Evolutionary conservation across 1,140 invertebrate genomes (phyloP).

Genomic region (Lucilia cuprina): DNA sequence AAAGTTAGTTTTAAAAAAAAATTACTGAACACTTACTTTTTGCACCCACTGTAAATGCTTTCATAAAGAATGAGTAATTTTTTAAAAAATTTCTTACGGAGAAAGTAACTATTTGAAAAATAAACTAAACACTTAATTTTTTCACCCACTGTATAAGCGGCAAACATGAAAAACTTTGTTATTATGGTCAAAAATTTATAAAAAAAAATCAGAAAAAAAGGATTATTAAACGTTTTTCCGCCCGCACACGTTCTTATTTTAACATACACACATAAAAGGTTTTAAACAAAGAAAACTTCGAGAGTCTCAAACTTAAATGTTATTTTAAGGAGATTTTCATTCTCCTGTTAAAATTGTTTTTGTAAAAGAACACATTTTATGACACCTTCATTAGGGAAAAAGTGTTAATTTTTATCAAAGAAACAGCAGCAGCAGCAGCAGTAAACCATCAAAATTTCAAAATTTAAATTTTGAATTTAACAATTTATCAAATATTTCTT

Average conservation of each 20-base stretch:
- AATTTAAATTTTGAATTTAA: neutral
- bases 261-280: neutral
- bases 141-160: neutral
- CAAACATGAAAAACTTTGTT: neutral
- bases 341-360: neutral
- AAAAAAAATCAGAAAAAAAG: neutral
- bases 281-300: neutral
- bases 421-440: neutral
- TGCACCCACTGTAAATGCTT: no score
- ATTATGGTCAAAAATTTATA: neutral
- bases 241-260: conserved; percentile 2
- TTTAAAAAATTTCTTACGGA: no score
- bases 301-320: neutral
- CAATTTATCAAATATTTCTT: neutral
- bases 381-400: neutral
- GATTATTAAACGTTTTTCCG: conserved; percentile 16
- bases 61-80: no score
- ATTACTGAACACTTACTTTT: no score
- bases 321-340: neutral
- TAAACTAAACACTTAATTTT: no score
- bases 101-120: no score
- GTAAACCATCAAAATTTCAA: neutral
- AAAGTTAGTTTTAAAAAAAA: no score
- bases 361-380: conserved; percentile 1
- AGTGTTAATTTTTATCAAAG: neutral